phyloP scores from a whole-genome alignment of 2,888 invertebrate genomes.

The Eumacrocentrus americanus region DNA sequence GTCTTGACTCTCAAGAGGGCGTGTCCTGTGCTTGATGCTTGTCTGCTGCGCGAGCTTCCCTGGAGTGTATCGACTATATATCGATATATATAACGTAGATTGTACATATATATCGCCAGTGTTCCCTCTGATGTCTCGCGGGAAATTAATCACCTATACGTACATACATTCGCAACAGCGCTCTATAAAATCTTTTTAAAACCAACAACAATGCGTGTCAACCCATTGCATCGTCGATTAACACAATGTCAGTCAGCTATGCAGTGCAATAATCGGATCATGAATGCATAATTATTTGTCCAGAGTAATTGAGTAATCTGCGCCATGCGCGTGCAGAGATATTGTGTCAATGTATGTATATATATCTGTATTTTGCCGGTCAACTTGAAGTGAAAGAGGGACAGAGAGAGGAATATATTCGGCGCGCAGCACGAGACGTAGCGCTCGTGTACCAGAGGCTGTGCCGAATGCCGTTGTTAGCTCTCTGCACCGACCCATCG shows the following conservation, averaged over 20 bases:
- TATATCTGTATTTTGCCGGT: background rate
- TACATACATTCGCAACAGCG: too few relatives aligned
- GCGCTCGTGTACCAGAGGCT: slow-evolving; percentile 20
- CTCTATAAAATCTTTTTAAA: too few relatives aligned
- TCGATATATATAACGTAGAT: background rate
- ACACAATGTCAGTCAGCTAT: background rate
- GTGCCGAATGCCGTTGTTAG: slow-evolving; percentile 26
- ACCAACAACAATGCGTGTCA: slow-evolving; percentile 1
- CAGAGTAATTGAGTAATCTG: slow-evolving; percentile 16
- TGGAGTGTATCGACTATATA: background rate
- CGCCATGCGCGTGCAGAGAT: slow-evolving; percentile 2
- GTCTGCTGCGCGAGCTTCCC: slow-evolving; percentile 1
- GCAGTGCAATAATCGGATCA: slow-evolving; percentile 27
- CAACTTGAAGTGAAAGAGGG: slow-evolving; percentile 3
- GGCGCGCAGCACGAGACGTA: slow-evolving; percentile 10
- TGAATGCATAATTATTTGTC: slow-evolving; percentile 34
- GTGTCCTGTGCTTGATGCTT: slow-evolving; percentile 11
- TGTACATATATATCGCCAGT: background rate
- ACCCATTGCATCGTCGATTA: background rate
- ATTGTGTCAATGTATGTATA: background rate
- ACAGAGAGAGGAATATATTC: slow-evolving; percentile 15
- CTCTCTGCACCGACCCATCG: slow-evolving; percentile 28
- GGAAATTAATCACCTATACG: slow-evolving; percentile 20
- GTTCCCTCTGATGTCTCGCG: too few relatives aligned
- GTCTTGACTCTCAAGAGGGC: slow-evolving; percentile 38